phyloP scores from a whole-genome alignment of 2,113 vertebrate species.

The Paramormyrops kingsleyae region DNA sequence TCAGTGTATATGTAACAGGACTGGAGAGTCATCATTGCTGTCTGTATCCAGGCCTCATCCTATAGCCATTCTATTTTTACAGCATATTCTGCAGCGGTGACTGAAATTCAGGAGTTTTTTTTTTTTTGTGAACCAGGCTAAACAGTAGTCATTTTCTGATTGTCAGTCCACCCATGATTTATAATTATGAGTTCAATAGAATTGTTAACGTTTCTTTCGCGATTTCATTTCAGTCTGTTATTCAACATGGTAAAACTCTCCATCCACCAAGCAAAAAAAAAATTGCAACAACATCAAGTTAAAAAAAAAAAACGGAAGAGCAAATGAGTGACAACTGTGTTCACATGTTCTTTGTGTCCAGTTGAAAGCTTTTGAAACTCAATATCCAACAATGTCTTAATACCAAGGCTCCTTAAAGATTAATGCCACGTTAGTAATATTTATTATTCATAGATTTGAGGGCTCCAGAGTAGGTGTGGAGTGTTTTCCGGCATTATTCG shows the following conservation, averaged over 20 bases:
- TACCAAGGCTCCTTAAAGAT: slow-evolving; percentile 60
- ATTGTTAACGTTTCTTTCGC: not conserved
- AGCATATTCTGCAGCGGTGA: not conserved
- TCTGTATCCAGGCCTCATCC: not conserved
- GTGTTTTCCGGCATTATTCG: slow-evolving; percentile 32
- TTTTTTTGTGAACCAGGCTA: not conserved
- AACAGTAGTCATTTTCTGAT: not conserved
- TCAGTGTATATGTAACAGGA: not conserved
- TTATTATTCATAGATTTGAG: slow-evolving; percentile 61
- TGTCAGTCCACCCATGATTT: not conserved
- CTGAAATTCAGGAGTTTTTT: not conserved
- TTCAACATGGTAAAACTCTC: not conserved
- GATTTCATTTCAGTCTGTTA: not conserved
- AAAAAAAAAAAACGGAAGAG: not conserved
- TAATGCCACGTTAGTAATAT: slow-evolving; percentile 65
- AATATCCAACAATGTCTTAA: slow-evolving; percentile 54
- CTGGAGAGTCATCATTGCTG: not conserved
- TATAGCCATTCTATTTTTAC: not conserved
- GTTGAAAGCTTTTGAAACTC: slow-evolving; percentile 49
- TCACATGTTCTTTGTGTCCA: slow-evolving; percentile 42
- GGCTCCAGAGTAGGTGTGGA: slow-evolving; percentile 40
- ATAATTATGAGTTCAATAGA: not conserved
- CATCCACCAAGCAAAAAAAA: not conserved
- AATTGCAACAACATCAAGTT: not conserved
- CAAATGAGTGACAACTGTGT: slow-evolving; percentile 45